These are phyloP conservation scores for Parnassius glacialis DNA, from an alignment of 2,888 invertebrate genomes.

Conservation along the genomic window DNA sequence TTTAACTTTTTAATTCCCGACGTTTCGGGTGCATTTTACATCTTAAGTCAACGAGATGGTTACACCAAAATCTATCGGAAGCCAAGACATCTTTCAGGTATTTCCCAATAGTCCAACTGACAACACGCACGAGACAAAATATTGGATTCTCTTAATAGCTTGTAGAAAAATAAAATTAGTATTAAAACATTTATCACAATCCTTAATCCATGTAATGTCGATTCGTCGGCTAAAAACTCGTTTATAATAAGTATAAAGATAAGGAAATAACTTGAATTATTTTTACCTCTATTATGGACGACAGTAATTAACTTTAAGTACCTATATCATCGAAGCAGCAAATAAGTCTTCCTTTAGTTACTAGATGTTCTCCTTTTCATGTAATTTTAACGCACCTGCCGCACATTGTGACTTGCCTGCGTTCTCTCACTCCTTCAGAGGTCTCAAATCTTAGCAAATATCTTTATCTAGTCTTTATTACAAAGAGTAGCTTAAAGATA, in stretches of 20 bases:
- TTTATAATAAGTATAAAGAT: neutral
- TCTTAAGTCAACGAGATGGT: too few species aligned
- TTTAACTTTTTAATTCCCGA: too few species aligned
- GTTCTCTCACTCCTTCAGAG: neutral
- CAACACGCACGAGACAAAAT: too few species aligned
- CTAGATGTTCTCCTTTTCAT: conserved; percentile 1
- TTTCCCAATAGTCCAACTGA: too few species aligned
- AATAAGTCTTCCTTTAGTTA: conserved; percentile 5
- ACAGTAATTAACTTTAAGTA: neutral
- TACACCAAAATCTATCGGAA: too few species aligned
- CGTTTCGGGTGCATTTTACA: too few species aligned
- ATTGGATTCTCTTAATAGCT: too few species aligned
- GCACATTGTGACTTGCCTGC: neutral
- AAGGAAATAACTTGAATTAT: neutral
- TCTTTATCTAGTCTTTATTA: too few species aligned
- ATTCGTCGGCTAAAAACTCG: neutral
- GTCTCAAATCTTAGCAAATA: neutral
- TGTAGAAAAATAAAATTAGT: too few species aligned
- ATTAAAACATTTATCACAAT: too few species aligned
- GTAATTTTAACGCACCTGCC: conserved; percentile 5
- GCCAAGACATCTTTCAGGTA: too few species aligned
- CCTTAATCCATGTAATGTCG: neutral
- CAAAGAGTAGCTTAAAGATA: too few species aligned
- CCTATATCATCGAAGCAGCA: neutral
- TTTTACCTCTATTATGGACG: neutral